Percentiles rank a stretch among this genome's conserved stretches.
Evolutionary conservation across 2,797 vertebrate genomes (phyloP).

Genomic region (Taenioides sp.): DNA sequence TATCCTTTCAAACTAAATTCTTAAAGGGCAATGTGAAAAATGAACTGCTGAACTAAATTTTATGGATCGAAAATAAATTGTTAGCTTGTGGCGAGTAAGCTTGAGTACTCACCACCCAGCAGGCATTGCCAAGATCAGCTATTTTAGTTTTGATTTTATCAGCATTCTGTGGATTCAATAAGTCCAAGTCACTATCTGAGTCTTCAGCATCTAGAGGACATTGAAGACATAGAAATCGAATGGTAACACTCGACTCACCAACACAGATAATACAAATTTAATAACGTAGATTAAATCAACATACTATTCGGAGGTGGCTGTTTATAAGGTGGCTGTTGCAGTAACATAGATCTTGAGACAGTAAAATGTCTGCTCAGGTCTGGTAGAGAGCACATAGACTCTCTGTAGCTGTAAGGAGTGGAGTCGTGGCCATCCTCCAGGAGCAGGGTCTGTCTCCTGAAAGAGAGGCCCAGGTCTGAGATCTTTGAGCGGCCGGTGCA

Average conservation of each 20-base stretch:
- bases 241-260: neutral
- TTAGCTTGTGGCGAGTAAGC: neutral
- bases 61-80: neutral
- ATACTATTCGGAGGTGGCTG: neutral
- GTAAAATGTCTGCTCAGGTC: conserved; percentile 35
- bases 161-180: conserved; percentile 89
- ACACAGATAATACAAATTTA: neutral
- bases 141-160: conserved; percentile 92
- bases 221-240: neutral
- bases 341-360: conserved; percentile 42
- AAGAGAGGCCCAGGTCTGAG: conserved; percentile 28
- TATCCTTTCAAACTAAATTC: too few relatives aligned
- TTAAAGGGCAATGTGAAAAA: neutral
- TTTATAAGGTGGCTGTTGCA: conserved; percentile 37
- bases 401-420: conserved; percentile 18
- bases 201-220: conserved; percentile 48
- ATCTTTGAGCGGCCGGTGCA: conserved; percentile 35
- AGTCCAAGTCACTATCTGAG: conserved; percentile 81
- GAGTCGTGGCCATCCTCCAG: conserved; percentile 49
- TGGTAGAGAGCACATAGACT: conserved; percentile 37
- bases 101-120: conserved; percentile 90
- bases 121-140: conserved; percentile 93
- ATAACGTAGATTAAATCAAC: neutral
- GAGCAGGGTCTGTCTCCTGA: conserved; percentile 60
- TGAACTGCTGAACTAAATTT: neutral